Conservation (phyloP, 2,113 vertebrate species). For the Dipodomys spectabilis region DNA sequence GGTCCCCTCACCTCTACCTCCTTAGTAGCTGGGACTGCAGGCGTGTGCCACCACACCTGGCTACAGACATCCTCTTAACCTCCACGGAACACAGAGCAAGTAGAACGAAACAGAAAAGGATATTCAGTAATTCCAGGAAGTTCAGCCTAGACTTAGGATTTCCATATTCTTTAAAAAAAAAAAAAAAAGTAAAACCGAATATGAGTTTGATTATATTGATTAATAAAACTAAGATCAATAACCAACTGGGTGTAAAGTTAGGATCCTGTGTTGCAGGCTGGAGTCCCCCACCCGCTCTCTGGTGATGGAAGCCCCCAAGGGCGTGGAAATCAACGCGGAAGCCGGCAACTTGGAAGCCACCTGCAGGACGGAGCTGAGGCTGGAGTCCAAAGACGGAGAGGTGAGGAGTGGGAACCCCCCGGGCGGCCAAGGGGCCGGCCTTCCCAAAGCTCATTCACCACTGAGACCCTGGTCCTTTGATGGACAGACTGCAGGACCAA, state of each 20-base stretch:
- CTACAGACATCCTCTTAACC: not conserved
- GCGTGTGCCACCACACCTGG: not conserved
- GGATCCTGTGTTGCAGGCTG: slow-evolving; percentile 87
- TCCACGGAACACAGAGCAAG: not conserved
- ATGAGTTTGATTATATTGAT: not conserved
- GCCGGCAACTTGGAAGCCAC: slow-evolving; percentile 96
- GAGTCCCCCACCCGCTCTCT: slow-evolving; percentile 97
- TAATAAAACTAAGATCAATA: not conserved
- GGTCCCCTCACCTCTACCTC: too few relatives aligned
- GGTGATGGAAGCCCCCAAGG: slow-evolving; percentile 97
- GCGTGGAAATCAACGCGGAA: slow-evolving; percentile 97
- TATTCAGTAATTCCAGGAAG: not conserved
- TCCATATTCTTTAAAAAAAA: not conserved
- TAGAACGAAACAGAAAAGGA: not conserved
- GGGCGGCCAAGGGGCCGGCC: not conserved
- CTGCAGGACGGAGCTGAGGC: slow-evolving; percentile 95
- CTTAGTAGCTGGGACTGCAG: too few relatives aligned
- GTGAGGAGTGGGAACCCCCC: slow-evolving; percentile 80
- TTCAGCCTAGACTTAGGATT: not conserved
- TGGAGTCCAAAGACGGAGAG: slow-evolving; percentile 99
- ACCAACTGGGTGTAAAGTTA: not conserved
- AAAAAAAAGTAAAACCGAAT: too few relatives aligned
- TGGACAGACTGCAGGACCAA: not conserved
- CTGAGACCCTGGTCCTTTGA: not conserved
- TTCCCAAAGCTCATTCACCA: not conserved